These are phyloP conservation scores for Cercocebus atys DNA, from an alignment of 2,113 vertebrate species.

Conservation along the genomic window DNA sequence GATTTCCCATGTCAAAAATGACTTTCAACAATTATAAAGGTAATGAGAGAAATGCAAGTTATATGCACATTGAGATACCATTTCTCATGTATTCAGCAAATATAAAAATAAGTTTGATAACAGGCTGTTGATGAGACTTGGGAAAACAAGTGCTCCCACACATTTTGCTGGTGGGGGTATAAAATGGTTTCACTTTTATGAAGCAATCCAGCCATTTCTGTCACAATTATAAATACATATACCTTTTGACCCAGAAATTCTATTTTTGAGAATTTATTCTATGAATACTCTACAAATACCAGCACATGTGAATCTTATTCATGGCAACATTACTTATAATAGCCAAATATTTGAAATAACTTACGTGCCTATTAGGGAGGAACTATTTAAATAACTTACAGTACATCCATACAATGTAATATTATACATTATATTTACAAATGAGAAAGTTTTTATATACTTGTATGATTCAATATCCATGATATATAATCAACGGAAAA, in stretches of 20 bases:
- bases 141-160: neutral
- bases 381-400: slow-evolving; percentile 46
- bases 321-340: neutral
- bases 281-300: neutral
- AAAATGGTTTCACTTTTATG: neutral
- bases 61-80: neutral
- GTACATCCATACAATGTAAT: neutral
- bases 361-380: neutral
- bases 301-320: neutral
- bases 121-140: neutral
- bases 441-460: slow-evolving; percentile 32
- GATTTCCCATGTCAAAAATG: neutral
- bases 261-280: slow-evolving; percentile 29
- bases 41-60: neutral
- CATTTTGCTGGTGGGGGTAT: neutral
- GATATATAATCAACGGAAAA: slow-evolving; percentile 36
- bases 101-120: slow-evolving; percentile 4
- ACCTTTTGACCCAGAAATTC: neutral
- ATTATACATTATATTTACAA: slow-evolving; percentile 47
- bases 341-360: slow-evolving; percentile 46
- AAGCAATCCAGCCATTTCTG: neutral
- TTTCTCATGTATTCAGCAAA: slow-evolving; percentile 2
- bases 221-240: slow-evolving; percentile 30
- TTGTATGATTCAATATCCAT: neutral
- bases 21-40: neutral